Percentiles rank a stretch among this genome's conserved stretches.
phyloP scores from a whole-genome alignment of 1,140 invertebrate species.

The Drosophila rufa region DNA sequence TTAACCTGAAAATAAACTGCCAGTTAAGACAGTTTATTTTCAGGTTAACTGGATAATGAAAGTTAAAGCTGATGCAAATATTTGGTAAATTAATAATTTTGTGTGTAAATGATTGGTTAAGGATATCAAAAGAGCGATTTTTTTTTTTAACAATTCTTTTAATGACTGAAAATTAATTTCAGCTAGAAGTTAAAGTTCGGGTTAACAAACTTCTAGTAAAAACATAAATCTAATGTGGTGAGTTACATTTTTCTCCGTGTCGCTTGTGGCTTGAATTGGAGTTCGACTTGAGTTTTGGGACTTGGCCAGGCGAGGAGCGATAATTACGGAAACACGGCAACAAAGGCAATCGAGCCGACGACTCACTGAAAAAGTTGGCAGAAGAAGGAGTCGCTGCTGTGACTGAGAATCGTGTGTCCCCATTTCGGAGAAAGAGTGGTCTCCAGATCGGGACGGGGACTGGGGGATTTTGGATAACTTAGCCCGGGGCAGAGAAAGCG shows the following conservation, averaged over 20 bases:
- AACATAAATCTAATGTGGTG: too few species aligned
- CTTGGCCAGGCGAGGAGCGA: conserved; percentile 64
- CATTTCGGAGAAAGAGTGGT: conserved; percentile 60
- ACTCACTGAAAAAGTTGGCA: conserved; percentile 48
- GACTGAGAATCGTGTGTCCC: conserved; percentile 66
- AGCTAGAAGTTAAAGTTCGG: not conserved
- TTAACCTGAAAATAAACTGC: too few species aligned
- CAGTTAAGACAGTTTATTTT: too few species aligned
- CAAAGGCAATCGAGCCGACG: conserved; percentile 31
- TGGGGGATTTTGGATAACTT: conserved; percentile 7
- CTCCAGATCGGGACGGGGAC: conserved; percentile 18
- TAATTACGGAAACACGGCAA: conserved; percentile 23
- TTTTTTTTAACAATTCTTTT: not conserved
- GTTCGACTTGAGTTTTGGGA: conserved; percentile 45
- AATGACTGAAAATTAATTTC: not conserved
- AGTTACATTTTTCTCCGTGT: conserved; percentile 6
- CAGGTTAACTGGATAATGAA: too few species aligned
- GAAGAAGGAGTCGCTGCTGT: conserved; percentile 25
- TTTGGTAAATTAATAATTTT: too few species aligned
- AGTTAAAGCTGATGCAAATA: too few species aligned
- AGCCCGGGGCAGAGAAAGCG: conserved; percentile 37
- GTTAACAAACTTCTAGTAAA: not conserved
- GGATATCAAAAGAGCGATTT: not conserved
- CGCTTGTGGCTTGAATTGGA: conserved; percentile 49
- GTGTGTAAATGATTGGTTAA: not conserved